Evolutionary conservation across 2,888 invertebrate genomes (phyloP).

Genomic region (Nemoura dubitans): DNA sequence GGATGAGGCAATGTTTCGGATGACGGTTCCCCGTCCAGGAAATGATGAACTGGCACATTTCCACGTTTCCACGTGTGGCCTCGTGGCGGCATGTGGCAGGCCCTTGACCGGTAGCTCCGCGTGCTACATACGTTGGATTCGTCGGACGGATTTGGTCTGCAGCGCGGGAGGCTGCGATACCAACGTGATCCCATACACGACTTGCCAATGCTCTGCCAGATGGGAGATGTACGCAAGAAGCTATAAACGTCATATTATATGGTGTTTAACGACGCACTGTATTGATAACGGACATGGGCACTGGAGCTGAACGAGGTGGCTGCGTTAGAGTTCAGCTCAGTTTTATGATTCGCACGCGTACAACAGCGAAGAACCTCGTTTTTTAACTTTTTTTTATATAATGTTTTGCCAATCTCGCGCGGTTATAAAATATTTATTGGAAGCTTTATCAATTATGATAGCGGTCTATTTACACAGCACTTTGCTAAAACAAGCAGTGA

Average conservation of each 20-base stretch:
- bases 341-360: no score
- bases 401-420: no score
- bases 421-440: no score
- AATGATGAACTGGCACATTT: background rate
- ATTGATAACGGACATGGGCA: background rate
- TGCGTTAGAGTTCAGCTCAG: no score
- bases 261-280: background rate
- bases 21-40: background rate
- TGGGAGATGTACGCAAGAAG: background rate
- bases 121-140: background rate
- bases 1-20: background rate
- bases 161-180: background rate
- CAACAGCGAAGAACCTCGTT: no score
- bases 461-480: no score
- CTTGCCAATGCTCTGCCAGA: background rate
- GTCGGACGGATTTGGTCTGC: background rate
- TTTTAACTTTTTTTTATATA: no score
- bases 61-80: background rate
- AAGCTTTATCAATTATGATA: no score
- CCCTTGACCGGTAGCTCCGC: background rate
- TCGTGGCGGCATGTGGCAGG: background rate
- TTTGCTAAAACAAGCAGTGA: no score
- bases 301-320: no score
- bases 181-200: background rate
- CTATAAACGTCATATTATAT: background rate